phyloP scores from a whole-genome alignment of 2,113 vertebrate genomes.

The Sylvilagus bachmani region DNA sequence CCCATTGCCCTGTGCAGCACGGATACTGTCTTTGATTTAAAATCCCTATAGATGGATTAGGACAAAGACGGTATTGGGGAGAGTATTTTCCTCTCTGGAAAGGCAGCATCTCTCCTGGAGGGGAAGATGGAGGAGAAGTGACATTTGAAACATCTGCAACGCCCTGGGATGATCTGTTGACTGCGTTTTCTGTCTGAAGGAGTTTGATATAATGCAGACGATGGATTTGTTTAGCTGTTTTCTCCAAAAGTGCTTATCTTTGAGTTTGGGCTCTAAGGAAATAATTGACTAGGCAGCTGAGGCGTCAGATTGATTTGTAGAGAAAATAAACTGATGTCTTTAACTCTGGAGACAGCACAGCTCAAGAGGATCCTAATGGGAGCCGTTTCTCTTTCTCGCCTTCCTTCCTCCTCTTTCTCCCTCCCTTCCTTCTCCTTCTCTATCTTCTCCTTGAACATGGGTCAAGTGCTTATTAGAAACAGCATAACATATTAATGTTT shows the following conservation, averaged over 20 bases:
- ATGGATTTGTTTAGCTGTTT: slow-evolving; percentile 50
- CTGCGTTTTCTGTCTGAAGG: slow-evolving; percentile 61
- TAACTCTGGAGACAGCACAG: not conserved
- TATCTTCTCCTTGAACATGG: not conserved
- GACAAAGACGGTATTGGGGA: not conserved
- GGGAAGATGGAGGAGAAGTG: slow-evolving; percentile 1
- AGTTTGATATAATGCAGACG: not conserved
- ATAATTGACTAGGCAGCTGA: slow-evolving; percentile 60
- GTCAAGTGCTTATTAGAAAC: slow-evolving; percentile 21
- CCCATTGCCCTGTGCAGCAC: not conserved
- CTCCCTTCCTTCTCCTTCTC: too few relatives aligned
- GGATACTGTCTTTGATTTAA: slow-evolving; percentile 20
- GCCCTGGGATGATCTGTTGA: not conserved
- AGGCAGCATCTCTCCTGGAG: slow-evolving; percentile 30
- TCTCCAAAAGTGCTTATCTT: slow-evolving; percentile 59
- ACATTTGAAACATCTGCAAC: slow-evolving; percentile 35
- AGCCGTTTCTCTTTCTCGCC: not conserved
- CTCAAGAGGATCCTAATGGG: not conserved
- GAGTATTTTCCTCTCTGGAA: not conserved
- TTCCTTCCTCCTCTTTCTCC: too few relatives aligned
- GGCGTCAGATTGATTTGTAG: slow-evolving; percentile 42
- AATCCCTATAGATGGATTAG: not conserved
- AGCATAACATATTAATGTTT: not conserved
- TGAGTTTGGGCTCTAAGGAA: slow-evolving; percentile 61
- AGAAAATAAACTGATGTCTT: slow-evolving; percentile 37